A percentile compares a stretch with the other conserved stretches of the same genome.
These are phyloP conservation scores for Drosophila dives DNA, from an alignment of 2,888 invertebrate genomes.

Conservation along the genomic window DNA sequence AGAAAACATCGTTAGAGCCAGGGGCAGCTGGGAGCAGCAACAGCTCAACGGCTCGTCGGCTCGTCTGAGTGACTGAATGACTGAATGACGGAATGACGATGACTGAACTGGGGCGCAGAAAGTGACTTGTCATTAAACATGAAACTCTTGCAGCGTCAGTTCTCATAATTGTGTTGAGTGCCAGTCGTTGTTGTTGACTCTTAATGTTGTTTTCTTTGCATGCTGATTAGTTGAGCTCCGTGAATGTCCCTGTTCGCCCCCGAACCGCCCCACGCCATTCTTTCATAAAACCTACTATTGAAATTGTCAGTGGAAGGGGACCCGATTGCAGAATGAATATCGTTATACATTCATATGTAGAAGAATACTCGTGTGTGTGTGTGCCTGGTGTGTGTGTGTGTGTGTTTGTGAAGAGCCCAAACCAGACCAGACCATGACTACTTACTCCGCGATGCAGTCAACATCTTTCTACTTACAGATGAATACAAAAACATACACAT, in stretches of 20 bases:
- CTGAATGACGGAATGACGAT: constrained; percentile 47
- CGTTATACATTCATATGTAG: constrained; percentile 61
- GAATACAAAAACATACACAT: constrained; percentile 29
- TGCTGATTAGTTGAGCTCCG: constrained; percentile 79
- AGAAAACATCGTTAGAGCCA: constrained; percentile 77
- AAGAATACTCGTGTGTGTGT: constrained; percentile 12
- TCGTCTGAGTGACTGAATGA: constrained; percentile 25
- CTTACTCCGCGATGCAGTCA: constrained; percentile 54
- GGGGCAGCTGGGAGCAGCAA: constrained; percentile 19
- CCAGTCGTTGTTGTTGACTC: constrained; percentile 77
- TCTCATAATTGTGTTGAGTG: constrained; percentile 81
- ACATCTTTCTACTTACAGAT: constrained; percentile 46
- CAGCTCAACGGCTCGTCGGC: background rate
- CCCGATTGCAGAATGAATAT: constrained; percentile 74
- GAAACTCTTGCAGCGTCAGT: constrained; percentile 80
- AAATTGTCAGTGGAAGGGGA: constrained; percentile 45
- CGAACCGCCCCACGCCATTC: background rate
- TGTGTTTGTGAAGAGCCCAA: constrained; percentile 46
- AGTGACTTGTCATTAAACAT: constrained; percentile 80
- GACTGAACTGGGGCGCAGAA: constrained; percentile 78
- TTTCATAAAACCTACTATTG: constrained; percentile 27
- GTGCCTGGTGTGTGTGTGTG: constrained; percentile 9
- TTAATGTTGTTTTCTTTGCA: constrained; percentile 80
- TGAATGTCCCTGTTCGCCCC: constrained; percentile 58
- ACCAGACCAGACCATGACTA: constrained; percentile 58